Evolutionary conservation across 2,113 vertebrate genomes (phyloP).

Genomic region (Fregata magnificens): DNA sequence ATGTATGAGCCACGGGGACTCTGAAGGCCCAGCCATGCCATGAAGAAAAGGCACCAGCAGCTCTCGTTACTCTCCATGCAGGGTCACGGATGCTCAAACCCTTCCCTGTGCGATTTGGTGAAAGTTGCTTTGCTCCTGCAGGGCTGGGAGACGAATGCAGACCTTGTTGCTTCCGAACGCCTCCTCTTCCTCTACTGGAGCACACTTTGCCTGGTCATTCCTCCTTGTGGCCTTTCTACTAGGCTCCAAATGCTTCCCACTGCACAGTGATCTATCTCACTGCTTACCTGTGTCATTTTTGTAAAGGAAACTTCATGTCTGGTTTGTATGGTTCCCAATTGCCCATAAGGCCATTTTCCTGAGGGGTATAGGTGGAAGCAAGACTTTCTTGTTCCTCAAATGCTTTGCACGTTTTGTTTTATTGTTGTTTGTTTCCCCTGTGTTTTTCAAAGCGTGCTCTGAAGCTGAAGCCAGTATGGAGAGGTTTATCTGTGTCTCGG

Average conservation of each 20-base stretch:
- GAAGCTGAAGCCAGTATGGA: not conserved
- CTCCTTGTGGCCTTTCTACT: not conserved
- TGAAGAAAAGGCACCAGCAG: not conserved
- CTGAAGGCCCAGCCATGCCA: not conserved
- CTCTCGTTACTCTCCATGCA: not conserved
- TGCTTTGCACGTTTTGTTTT: not conserved
- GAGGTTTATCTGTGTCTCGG: not conserved
- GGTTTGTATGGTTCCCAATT: not conserved
- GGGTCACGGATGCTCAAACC: not conserved
- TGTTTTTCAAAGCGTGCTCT: not conserved
- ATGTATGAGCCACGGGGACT: not conserved
- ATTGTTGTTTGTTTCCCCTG: rapidly evolving
- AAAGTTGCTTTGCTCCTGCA: not conserved
- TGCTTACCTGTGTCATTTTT: not conserved
- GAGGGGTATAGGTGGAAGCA: not conserved
- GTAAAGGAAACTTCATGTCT: not conserved
- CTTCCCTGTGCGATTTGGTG: not conserved
- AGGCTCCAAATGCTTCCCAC: not conserved
- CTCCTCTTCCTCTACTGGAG: not conserved
- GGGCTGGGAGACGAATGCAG: not conserved
- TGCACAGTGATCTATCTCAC: not conserved
- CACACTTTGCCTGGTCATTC: not conserved
- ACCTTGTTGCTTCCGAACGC: not conserved
- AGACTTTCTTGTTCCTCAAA: not conserved
- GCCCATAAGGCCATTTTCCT: not conserved